These are phyloP conservation scores for Garra rufa DNA, from an alignment of 2,113 vertebrate genomes.

Conservation along the genomic window DNA sequence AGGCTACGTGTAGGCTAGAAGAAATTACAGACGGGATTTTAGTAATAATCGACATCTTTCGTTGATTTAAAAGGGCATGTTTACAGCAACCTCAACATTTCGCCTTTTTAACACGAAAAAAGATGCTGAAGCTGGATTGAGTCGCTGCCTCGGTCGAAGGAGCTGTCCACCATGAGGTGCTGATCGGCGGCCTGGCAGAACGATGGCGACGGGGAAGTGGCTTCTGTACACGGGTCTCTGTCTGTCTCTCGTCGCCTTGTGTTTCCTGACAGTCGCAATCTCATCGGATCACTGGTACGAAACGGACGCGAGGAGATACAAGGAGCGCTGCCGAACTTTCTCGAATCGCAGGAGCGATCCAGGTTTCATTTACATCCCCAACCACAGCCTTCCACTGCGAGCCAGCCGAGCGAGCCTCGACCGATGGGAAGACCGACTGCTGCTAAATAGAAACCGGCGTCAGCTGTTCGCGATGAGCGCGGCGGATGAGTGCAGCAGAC, in stretches of 20 bases:
- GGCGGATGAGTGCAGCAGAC: slow-evolving; percentile 84
- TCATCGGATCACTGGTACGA: slow-evolving; percentile 92
- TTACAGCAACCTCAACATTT: background rate
- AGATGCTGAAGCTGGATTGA: slow-evolving; percentile 22
- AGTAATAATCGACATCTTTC: background rate
- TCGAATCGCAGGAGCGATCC: slow-evolving; percentile 85
- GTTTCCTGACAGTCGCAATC: slow-evolving; percentile 88
- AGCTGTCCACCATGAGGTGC: slow-evolving; percentile 68
- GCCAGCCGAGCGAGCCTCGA: slow-evolving; percentile 83
- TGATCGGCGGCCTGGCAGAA: slow-evolving; percentile 62
- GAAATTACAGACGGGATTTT: background rate
- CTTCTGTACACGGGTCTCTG: slow-evolving; percentile 87
- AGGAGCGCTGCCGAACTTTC: slow-evolving; percentile 86
- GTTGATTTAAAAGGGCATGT: background rate
- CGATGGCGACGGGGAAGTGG: slow-evolving; percentile 88
- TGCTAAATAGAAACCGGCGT: slow-evolving; percentile 79
- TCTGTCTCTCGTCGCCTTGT: slow-evolving; percentile 86
- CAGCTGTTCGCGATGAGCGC: slow-evolving; percentile 87
- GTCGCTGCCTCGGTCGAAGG: slow-evolving; percentile 23
- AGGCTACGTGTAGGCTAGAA: background rate
- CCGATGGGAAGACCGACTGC: slow-evolving; percentile 81
- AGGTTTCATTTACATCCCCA: slow-evolving; percentile 89
- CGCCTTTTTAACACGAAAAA: background rate
- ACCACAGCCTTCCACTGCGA: slow-evolving; percentile 88
- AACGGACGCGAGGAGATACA: slow-evolving; percentile 87